Conservation (phyloP, 2,888 invertebrate genomes). For the Drosophila lutescens region DNA sequence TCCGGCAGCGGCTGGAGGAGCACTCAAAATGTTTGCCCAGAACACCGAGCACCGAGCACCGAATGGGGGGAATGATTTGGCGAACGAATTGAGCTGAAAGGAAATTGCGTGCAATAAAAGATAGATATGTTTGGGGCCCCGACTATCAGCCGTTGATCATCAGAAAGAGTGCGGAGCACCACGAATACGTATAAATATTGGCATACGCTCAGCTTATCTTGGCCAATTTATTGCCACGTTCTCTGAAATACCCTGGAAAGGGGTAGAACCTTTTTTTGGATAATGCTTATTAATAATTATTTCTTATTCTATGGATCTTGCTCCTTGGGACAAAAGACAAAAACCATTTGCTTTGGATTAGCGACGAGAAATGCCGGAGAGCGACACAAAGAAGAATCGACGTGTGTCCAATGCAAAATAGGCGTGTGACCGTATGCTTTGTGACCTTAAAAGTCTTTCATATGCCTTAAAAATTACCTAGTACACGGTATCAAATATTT, state of each 20-base stretch:
- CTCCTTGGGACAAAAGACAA: too few relatives aligned
- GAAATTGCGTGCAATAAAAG: slow-evolving; percentile 77
- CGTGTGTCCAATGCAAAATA: too few relatives aligned
- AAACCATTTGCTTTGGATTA: too few relatives aligned
- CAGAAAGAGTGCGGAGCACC: slow-evolving; percentile 47
- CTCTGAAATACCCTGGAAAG: slow-evolving; percentile 3
- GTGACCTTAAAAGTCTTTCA: too few relatives aligned
- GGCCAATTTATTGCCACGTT: slow-evolving; percentile 72
- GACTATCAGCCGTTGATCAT: slow-evolving; percentile 74
- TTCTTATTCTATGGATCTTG: too few relatives aligned
- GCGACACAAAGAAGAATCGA: too few relatives aligned
- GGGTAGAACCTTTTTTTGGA: neutral
- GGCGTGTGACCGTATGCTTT: too few relatives aligned
- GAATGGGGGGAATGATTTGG: slow-evolving; percentile 59
- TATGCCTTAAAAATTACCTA: neutral
- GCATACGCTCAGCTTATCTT: slow-evolving; percentile 64
- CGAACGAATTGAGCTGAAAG: slow-evolving; percentile 67
- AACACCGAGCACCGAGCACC: neutral
- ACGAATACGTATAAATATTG: slow-evolving; percentile 35
- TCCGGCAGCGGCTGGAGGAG: slow-evolving; percentile 32
- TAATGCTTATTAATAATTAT: neutral
- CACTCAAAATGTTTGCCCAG: slow-evolving; percentile 63
- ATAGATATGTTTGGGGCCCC: slow-evolving; percentile 71
- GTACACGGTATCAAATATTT: slow-evolving; percentile 6
- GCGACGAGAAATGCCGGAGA: too few relatives aligned